Base-by-base conservation (phyloP, 1,140 invertebrate species). In the Magallana angulata region DNA sequence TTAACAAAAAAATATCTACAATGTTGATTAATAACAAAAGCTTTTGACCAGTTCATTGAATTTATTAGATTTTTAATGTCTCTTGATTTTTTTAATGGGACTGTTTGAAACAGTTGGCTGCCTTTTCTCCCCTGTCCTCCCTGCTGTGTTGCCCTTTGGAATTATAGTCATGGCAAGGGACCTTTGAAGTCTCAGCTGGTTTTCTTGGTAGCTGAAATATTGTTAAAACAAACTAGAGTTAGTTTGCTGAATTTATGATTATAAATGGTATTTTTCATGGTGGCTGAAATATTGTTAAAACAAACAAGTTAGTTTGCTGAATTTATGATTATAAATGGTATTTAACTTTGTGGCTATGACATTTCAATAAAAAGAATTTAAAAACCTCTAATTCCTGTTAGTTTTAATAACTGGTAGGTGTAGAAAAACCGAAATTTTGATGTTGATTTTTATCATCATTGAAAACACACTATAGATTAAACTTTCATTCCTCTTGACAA, bases 161-260 rank as follows among this genome's bases (percentile, higher is more conserved):
- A 62, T 48, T 4, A 86, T 24, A 0, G n/a, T 76, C 14, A 89
- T 4, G 8, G 85, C 88, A 18, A 89, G 81, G 30, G 2, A 57
- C 57, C 88, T 81, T 48, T 83, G 71, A 1, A 86, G 5, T 18
- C 88, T 56, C 11, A 89, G 16, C 9, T 86, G 84, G 62, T 64
- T 89, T 71, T 89, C 84, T 12, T 89, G 36, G 1, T 36, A 4
- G 57, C 36, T 36, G 36, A 36, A 36, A 36, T 36, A 36, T 36
- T 36, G 36, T 36, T 24, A 24, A 24, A 24, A 24, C 18, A 24
- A 24, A 24, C 18, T 24, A 24, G 18, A 24, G 18, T 24, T 24
- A 24, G 18, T 24, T 24, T 24, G 18, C 18, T 24, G 18, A 24
- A 24, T 24, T 24, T 24, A 24, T 24, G 18, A 24, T 24, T 24